Percentiles rank a stretch among this genome's conserved stretches.
Evolutionary conservation across 2,888 invertebrate genomes (phyloP).

Genomic region (Pachydiplax longipennis): DNA sequence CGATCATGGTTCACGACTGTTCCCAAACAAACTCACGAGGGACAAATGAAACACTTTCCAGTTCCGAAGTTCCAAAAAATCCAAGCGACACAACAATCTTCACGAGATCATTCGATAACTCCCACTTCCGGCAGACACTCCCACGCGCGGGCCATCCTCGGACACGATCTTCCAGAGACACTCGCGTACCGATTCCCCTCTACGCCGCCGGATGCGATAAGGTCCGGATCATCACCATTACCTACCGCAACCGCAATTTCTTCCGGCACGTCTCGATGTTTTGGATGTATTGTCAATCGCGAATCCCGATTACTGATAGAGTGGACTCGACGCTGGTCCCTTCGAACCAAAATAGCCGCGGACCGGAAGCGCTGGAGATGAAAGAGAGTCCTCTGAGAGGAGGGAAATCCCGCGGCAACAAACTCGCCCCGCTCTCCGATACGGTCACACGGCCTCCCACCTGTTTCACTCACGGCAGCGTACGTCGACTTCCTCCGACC

Average conservation of each 20-base stretch:
- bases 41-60: neutral
- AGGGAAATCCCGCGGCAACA: neutral
- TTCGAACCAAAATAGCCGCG: neutral
- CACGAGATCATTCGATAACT: slow-evolving; percentile 19
- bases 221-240: slow-evolving; percentile 21
- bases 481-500: neutral
- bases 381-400: neutral
- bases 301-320: too few species aligned
- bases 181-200: neutral
- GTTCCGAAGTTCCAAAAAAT: slow-evolving; percentile 67
- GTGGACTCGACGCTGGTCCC: neutral
- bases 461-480: neutral
- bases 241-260: slow-evolving; percentile 21
- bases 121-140: neutral
- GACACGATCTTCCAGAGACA: neutral
- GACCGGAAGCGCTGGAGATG: neutral
- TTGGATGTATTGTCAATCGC: too few species aligned
- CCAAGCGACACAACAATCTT: slow-evolving; percentile 65
- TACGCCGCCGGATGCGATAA: neutral
- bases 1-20: neutral
- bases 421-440: neutral
- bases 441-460: neutral
- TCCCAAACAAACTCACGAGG: neutral
- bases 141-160: neutral
- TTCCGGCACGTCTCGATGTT: neutral